Conservation (phyloP, 1,140 invertebrate species). For the Stenopsyche tienmushanensis region DNA sequence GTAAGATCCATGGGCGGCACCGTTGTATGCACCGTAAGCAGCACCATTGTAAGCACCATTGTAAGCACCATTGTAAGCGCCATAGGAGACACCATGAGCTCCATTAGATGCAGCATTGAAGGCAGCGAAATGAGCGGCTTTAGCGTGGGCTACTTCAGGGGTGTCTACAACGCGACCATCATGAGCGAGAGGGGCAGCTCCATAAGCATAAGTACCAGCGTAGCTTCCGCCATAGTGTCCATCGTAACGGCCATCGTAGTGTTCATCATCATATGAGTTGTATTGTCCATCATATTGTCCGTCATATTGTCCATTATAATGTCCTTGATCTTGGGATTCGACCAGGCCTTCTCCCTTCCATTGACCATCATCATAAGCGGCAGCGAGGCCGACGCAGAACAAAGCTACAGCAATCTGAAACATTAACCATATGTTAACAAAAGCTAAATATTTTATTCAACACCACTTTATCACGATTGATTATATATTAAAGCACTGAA, state of each 20-base stretch:
- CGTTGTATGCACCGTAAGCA: constrained; percentile 16
- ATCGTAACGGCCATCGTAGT: not conserved
- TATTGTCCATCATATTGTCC: constrained; percentile 3
- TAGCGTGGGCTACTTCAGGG: constrained; percentile 25
- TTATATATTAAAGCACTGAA: not conserved
- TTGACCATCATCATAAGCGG: constrained; percentile 21
- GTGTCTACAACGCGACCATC: constrained; percentile 27
- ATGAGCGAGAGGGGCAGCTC: constrained; percentile 19
- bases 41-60: constrained; percentile 34
- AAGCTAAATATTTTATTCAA: too few species aligned
- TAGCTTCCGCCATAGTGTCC: too few species aligned
- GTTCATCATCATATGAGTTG: constrained; percentile 1
- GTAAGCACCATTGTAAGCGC: constrained; percentile 3
- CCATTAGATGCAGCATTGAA: not conserved
- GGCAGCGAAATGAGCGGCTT: constrained; percentile 6
- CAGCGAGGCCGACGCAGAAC: constrained; percentile 6
- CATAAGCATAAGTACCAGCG: not conserved
- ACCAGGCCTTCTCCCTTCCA: constrained; percentile 22
- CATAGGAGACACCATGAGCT: not conserved
- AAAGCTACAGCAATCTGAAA: constrained; percentile 9
- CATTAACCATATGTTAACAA: not conserved
- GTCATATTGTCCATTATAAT: not conserved
- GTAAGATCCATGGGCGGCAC: constrained; percentile 43
- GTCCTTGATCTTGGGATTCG: constrained; percentile 27
- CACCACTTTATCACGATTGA: too few species aligned